Conservation (phyloP, 2,888 invertebrate species). For the Corbicula japonica region DNA sequence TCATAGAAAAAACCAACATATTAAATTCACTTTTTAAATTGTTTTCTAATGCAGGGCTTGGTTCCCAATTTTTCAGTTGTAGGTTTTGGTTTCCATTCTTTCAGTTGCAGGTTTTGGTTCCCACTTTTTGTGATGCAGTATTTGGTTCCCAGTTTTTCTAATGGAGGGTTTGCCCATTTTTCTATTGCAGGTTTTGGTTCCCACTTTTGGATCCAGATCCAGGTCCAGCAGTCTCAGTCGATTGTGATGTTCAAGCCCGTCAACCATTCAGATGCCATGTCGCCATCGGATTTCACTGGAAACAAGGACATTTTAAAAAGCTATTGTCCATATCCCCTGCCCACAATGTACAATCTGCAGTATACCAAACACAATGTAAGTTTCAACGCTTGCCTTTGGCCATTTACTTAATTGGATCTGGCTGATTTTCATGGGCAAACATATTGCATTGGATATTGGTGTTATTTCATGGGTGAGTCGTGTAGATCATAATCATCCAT, state of each 20-base stretch:
- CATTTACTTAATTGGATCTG: neutral
- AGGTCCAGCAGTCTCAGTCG: conserved; percentile 74
- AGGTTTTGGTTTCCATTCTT: no score
- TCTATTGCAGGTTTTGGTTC: conserved; percentile 61
- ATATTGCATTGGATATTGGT: no score
- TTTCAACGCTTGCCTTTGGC: neutral
- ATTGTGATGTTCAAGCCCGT: conserved; percentile 74
- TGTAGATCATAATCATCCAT: no score
- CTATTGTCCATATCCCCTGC: conserved; percentile 83
- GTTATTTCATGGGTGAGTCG: no score
- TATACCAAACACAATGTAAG: conserved; percentile 80
- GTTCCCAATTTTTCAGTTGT: no score
- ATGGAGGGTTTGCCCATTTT: neutral
- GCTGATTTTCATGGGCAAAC: neutral
- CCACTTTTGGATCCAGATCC: conserved; percentile 74
- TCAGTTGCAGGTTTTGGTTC: no score
- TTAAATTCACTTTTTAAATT: no score
- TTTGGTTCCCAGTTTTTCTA: neutral
- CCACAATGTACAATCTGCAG: conserved; percentile 81
- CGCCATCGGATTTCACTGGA: conserved; percentile 58
- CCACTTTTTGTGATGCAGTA: no score
- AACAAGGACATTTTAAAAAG: conserved; percentile 64
- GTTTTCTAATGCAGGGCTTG: no score
- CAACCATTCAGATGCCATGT: conserved; percentile 70
- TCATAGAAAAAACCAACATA: no score